Evolutionary conservation across 2,888 invertebrate genomes (phyloP).

Genomic region (Apamea epomidion): DNA sequence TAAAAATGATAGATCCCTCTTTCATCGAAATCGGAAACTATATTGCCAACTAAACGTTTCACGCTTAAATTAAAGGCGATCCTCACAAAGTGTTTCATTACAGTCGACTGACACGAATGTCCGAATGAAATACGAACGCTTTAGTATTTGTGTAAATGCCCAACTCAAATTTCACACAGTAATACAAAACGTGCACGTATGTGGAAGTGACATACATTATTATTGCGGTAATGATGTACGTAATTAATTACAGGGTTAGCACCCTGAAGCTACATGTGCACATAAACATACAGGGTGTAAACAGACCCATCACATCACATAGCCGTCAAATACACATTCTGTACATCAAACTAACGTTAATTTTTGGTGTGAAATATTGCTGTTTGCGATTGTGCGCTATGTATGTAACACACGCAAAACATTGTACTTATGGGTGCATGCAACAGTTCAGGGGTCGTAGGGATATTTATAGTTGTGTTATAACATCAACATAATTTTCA

Average conservation of each 20-base stretch:
- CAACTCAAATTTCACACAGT: not conserved
- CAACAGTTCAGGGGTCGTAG: not conserved
- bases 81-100: slow-evolving; percentile 12
- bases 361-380: not conserved
- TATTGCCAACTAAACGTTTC: not conserved
- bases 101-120: not conserved
- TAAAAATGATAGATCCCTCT: not conserved
- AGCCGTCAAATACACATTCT: not conserved
- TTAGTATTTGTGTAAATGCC: slow-evolving; percentile 10
- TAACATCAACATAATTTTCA: not conserved
- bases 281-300: not conserved
- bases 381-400: not conserved
- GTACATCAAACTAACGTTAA: not conserved
- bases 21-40: slow-evolving; percentile 8
- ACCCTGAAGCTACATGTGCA: not conserved
- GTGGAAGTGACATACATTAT: not conserved
- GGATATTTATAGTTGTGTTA: not conserved
- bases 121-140: not conserved
- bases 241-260: not conserved
- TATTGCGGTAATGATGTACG: not conserved
- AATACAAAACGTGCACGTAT: not conserved
- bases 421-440: no score
- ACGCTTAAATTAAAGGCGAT: not conserved
- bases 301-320: not conserved
- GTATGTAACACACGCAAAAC: no score